Evolutionary conservation across 2,797 vertebrate genomes (phyloP), one percentile per base, ranked within the genome.

Genomic region (Danio choprae): DNA sequence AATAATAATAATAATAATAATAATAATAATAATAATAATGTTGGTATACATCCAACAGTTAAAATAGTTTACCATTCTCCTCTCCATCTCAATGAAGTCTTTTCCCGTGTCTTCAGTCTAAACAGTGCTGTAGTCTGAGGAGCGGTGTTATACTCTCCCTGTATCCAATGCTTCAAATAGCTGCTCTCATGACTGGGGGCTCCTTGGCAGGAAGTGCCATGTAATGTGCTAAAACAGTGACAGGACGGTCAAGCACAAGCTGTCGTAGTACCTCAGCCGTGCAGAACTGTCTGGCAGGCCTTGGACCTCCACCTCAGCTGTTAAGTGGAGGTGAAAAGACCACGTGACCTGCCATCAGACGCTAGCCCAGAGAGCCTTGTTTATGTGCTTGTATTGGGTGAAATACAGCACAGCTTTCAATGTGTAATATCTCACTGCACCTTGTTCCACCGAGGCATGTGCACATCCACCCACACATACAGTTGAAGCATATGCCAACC

Each of bases 231-330:
- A 9, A 87, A 87, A 83, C 88, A 85, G 83, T 72, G 82, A 88
- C 91, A 89, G 79, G 77, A 91, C 86, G 87, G 84, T 89, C 88
- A 79, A 87, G 89, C 83, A 81, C 81, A 87, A 86, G 78, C 89
- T 91, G 87, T 88, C 89, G 88, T 53, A 87, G 82, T 75, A 81
- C 56, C 73, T 87, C 81, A 84, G 77, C 81, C 72, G 86, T 86
- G 85, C 78, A 87, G 79, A 90, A 89, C 86, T 86, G 76, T 88
- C 88, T 90, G 83, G 77, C 79, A 82, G 88, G 81, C 86, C 81
- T 81, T 58, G 84, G 84, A 83, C 86, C 79, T 85, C 68, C 76
- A 87, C 84, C 88, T 86, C 81, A 87, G 83, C 88, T 87, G 87
- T 89, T 90, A 80, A 77, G 81, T 85, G 83, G 85, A 75, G 70